Percentiles rank a stretch among this genome's conserved stretches.
Evolutionary conservation across 2,888 invertebrate species (phyloP).

Genomic region (Protonemura montana): DNA sequence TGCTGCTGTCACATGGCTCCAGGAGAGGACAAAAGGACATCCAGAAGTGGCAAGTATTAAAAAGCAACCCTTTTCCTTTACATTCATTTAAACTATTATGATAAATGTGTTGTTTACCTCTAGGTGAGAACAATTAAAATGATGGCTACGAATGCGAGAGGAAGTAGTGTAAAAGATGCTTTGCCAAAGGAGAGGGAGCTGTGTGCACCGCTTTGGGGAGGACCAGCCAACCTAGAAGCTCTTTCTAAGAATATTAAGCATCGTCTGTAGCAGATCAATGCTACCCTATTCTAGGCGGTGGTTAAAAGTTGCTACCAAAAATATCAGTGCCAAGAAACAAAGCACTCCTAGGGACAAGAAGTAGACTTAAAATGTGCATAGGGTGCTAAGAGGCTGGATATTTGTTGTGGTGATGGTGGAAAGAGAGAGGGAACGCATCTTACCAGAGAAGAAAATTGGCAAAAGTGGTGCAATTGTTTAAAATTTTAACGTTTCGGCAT

Average conservation of each 20-base stretch:
- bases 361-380: too few relatives aligned
- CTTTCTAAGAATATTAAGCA: conserved; percentile 58
- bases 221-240: conserved; percentile 56
- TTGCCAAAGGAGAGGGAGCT: conserved; percentile 56
- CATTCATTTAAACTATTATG: neutral
- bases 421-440: too few relatives aligned
- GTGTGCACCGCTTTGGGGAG: conserved; percentile 60
- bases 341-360: too few relatives aligned
- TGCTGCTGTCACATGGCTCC: conserved; percentile 56
- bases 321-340: too few relatives aligned
- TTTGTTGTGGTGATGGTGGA: too few relatives aligned
- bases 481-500: too few relatives aligned
- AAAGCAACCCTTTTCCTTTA: too few relatives aligned
- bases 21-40: conserved; percentile 49
- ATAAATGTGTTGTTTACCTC: neutral
- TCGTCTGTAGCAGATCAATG: conserved; percentile 45
- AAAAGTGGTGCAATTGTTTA: too few relatives aligned
- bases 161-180: conserved; percentile 49
- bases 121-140: conserved; percentile 55
- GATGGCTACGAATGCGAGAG: conserved; percentile 52
- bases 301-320: too few relatives aligned
- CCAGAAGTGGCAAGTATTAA: conserved; percentile 30
- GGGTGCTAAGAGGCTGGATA: too few relatives aligned
- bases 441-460: too few relatives aligned
- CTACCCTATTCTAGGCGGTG: too few relatives aligned